These are phyloP conservation scores for Eurystomus gularis DNA, from an alignment of 2,113 vertebrate genomes.

Conservation along the genomic window DNA sequence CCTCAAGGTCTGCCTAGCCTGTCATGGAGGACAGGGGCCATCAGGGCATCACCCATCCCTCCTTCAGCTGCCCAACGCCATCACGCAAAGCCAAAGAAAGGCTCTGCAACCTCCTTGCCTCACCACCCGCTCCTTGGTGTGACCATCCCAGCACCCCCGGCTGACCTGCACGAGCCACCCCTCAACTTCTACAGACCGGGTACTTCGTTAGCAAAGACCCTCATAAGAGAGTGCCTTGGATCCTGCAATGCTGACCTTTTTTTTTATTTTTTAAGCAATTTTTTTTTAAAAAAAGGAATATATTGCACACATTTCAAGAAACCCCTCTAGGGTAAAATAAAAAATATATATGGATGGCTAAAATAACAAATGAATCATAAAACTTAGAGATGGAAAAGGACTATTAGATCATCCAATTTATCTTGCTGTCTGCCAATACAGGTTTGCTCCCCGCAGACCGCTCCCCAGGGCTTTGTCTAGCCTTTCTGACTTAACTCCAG, in stretches of 20 bases:
- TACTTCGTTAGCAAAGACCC: accelerated
- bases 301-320: slow-evolving; percentile 56
- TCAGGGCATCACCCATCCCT: background rate
- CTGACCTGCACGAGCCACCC: background rate
- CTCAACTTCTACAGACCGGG: accelerated
- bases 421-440: slow-evolving; percentile 56
- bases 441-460: slow-evolving; percentile 27
- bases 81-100: accelerated
- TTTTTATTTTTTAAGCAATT: background rate
- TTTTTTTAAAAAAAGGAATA: slow-evolving; percentile 4
- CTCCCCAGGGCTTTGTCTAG: slow-evolving; percentile 44
- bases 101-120: background rate
- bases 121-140: background rate
- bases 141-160: background rate
- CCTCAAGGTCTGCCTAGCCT: accelerated
- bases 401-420: slow-evolving; percentile 67
- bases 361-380: slow-evolving; percentile 73
- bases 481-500: slow-evolving; percentile 22
- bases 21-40: background rate
- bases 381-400: slow-evolving; percentile 56
- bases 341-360: slow-evolving; percentile 62
- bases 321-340: slow-evolving; percentile 68
- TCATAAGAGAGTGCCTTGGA: background rate
- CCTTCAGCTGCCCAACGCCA: background rate
- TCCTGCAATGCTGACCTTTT: background rate